Evolutionary conservation across 2,113 vertebrate genomes (phyloP).

Genomic region (Sphaerodactylus townsendi): DNA sequence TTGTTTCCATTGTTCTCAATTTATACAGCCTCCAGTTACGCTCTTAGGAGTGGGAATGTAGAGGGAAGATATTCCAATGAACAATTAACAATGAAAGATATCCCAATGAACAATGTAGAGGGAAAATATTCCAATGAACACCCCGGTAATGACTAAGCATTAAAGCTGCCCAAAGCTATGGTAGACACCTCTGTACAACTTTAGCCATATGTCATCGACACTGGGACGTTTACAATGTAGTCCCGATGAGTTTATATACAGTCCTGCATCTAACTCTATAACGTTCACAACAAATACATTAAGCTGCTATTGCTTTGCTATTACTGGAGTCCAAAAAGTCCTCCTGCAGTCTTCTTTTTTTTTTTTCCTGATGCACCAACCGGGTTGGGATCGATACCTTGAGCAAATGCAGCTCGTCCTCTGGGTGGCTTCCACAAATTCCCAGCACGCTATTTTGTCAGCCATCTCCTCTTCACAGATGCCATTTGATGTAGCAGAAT

Average conservation of each 20-base stretch:
- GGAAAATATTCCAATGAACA: constrained; percentile 49
- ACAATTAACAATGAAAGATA: too few relatives aligned
- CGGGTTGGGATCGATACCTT: constrained; percentile 74
- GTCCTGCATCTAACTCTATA: too few relatives aligned
- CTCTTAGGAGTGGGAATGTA: too few relatives aligned
- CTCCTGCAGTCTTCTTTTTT: constrained; percentile 14
- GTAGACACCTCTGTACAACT: not conserved
- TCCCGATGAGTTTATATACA: too few relatives aligned
- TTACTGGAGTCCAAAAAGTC: not conserved
- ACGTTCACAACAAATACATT: too few relatives aligned
- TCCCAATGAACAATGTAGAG: too few relatives aligned
- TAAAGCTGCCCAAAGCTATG: too few relatives aligned
- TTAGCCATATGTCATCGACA: not conserved
- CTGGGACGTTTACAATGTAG: not conserved
- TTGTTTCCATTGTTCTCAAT: too few relatives aligned
- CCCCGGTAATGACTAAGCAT: constrained; percentile 23
- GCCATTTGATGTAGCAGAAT: constrained; percentile 86
- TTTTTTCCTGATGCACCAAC: not conserved
- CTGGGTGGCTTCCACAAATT: constrained; percentile 92
- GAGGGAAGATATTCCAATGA: constrained; percentile 43
- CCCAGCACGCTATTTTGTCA: constrained; percentile 88
- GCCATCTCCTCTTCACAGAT: constrained; percentile 85
- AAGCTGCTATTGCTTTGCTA: not conserved
- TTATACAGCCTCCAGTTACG: too few relatives aligned
- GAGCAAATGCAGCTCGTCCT: constrained; percentile 93